phyloP scores from a whole-genome alignment of 2,113 vertebrate genomes.

The Stictonetta naevosa region DNA sequence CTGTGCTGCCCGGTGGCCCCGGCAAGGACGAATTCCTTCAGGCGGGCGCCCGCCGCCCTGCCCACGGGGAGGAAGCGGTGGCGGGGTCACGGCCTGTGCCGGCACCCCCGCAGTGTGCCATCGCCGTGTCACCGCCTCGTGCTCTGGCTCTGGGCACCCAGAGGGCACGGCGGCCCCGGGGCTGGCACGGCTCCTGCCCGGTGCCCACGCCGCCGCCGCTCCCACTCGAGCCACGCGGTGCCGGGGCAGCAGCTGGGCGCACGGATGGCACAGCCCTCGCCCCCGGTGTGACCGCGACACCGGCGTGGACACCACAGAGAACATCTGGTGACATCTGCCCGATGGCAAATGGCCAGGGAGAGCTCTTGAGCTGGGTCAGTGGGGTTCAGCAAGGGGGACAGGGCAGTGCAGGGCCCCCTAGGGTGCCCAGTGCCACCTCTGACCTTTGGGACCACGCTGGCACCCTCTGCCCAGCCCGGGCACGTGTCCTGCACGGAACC shows the following conservation, averaged over 20 bases:
- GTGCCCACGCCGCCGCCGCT: rapidly evolving
- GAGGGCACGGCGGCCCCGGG: not conserved
- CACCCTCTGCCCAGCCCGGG: not conserved
- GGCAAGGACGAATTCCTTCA: constrained; percentile 14
- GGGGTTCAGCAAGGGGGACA: not conserved
- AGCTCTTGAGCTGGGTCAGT: rapidly evolving
- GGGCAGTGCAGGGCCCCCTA: not conserved
- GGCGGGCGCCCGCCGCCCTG: not conserved
- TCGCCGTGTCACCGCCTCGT: not conserved
- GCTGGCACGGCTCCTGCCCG: not conserved
- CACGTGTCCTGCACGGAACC: not conserved
- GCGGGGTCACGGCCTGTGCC: not conserved
- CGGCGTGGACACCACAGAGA: not conserved
- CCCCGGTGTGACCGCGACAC: not conserved
- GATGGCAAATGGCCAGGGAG: not conserved
- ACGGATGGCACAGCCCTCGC: rapidly evolving
- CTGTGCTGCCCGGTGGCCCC: not conserved
- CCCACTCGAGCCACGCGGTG: not conserved
- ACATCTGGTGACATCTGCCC: not conserved
- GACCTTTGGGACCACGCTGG: not conserved
- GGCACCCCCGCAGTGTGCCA: not conserved
- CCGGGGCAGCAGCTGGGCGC: rapidly evolving
- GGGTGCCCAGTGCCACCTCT: not conserved
- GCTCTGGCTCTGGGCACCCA: not conserved
- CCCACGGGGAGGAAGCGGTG: constrained; percentile 55